phyloP scores from a whole-genome alignment of 64 coral and sea anemone species.

The Actinia equina region DNA sequence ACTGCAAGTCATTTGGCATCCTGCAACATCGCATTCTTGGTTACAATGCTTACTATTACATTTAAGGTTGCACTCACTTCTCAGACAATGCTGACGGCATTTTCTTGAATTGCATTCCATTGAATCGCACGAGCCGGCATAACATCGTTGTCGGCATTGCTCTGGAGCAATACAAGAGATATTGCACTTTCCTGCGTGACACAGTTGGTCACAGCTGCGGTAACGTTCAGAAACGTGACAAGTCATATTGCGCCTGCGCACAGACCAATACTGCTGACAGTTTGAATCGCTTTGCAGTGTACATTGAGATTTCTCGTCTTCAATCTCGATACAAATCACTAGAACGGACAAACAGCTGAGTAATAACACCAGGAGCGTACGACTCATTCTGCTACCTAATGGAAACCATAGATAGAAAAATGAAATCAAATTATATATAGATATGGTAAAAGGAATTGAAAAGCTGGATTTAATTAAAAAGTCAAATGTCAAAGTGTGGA shows the following conservation, averaged over 20 bases:
- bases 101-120: constrained; percentile 49
- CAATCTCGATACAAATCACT: not conserved
- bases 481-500: no score
- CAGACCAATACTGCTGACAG: constrained; percentile 1
- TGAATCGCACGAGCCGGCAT: constrained; percentile 27
- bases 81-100: constrained; percentile 44
- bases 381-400: not conserved
- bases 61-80: constrained; percentile 49
- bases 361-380: not conserved
- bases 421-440: not conserved
- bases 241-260: constrained; percentile 14
- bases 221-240: not conserved
- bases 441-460: not conserved
- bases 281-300: not conserved
- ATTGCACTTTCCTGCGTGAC: constrained; percentile 40
- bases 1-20: constrained; percentile 44
- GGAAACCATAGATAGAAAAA: not conserved
- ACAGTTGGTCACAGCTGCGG: constrained; percentile 31
- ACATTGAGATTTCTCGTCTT: not conserved
- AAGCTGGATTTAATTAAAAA: no score
- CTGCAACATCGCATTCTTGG: constrained; percentile 46
- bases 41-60: constrained; percentile 38
- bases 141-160: constrained; percentile 40
- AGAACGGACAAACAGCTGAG: not conserved
- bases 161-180: constrained; percentile 34